Evolutionary conservation across 2,888 invertebrate genomes (phyloP).

Genomic region (Gymnosoma rotundatum): DNA sequence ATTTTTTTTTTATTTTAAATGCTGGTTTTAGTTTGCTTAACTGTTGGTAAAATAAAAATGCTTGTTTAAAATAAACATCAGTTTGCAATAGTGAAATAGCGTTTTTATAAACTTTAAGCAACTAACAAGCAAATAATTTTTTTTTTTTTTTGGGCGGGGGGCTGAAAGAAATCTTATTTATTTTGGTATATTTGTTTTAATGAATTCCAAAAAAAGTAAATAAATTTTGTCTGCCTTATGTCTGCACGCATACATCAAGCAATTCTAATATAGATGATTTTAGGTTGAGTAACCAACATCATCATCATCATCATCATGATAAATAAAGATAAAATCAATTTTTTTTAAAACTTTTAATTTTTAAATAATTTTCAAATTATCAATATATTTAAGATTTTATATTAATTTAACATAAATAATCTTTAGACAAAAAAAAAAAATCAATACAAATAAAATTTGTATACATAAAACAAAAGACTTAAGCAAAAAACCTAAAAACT

Average conservation of each 20-base stretch:
- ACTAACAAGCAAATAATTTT: conserved; percentile 55
- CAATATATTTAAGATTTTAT: neutral
- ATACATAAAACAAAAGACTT: conserved; percentile 21
- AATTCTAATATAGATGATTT: conserved; percentile 38
- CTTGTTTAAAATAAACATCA: conserved; percentile 19
- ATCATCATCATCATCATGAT: neutral
- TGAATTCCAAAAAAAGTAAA: conserved; percentile 27
- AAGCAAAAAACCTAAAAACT: neutral
- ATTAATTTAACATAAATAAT: neutral
- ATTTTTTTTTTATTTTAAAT: conserved; percentile 1
- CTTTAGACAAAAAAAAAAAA: neutral
- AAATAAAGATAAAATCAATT: neutral
- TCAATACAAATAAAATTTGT: neutral
- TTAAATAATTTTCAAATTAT: neutral
- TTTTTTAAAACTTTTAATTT: conserved; percentile 31
- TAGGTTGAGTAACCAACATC: conserved; percentile 45
- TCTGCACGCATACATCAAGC: conserved; percentile 62
- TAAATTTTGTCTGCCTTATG: conserved; percentile 59
- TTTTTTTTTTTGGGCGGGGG: conserved; percentile 24
- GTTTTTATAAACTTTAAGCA: conserved; percentile 40
- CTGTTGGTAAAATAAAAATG: conserved; percentile 59
- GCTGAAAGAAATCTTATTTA: conserved; percentile 53
- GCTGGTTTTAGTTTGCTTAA: conserved; percentile 58
- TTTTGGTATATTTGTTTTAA: conserved; percentile 6
- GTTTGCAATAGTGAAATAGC: conserved; percentile 9